A percentile compares a stretch with the other conserved stretches of the same genome.
phyloP scores from a whole-genome alignment of 2,888 invertebrate species.

The Xanthorhoe designata region DNA sequence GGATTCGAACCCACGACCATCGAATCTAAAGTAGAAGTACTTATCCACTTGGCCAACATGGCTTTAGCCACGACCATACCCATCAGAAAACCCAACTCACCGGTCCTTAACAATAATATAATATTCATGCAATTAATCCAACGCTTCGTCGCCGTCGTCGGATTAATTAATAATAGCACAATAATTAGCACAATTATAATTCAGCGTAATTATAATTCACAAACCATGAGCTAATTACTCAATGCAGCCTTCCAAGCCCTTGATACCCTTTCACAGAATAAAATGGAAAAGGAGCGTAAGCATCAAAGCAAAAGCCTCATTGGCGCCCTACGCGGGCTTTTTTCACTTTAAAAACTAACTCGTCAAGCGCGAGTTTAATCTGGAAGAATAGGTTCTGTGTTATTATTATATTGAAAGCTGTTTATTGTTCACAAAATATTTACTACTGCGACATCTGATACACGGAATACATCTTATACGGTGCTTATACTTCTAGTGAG shows the following conservation, averaged over 20 bases:
- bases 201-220: background rate
- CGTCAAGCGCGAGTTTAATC: background rate
- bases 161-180: too few relatives aligned
- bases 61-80: too few relatives aligned
- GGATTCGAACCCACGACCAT: too few relatives aligned
- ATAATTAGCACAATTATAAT: background rate
- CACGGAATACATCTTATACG: too few relatives aligned
- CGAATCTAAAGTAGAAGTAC: too few relatives aligned
- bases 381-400: constrained; percentile 2
- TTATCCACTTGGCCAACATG: too few relatives aligned
- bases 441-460: too few relatives aligned
- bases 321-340: constrained; percentile 28
- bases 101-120: background rate
- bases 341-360: constrained; percentile 8
- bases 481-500: too few relatives aligned
- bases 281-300: constrained; percentile 14
- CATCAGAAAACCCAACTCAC: background rate
- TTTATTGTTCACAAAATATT: too few relatives aligned
- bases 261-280: constrained; percentile 1
- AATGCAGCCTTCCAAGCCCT: background rate
- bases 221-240: constrained; percentile 13
- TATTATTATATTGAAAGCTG: background rate
- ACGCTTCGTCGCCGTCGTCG: too few relatives aligned
- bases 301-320: constrained; percentile 32
- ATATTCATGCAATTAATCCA: background rate